These are phyloP conservation scores for Lithobates pipiens DNA, from an alignment of 2,797 vertebrate genomes.

Conservation along the genomic window DNA sequence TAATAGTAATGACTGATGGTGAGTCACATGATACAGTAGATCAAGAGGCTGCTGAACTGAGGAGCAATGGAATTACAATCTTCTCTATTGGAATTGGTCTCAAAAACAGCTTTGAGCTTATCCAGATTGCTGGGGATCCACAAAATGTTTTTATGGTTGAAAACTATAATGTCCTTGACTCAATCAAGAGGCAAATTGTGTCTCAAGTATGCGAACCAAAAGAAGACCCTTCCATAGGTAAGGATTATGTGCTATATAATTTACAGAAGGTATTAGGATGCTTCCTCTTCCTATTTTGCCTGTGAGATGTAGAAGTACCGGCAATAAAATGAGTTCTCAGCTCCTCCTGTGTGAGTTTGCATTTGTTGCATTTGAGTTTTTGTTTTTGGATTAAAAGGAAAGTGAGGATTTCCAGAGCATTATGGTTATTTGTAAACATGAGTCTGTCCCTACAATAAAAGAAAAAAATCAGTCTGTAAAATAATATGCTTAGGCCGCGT, in stretches of 20 bases:
- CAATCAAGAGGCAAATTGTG: conserved; percentile 71
- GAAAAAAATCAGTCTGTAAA: background rate
- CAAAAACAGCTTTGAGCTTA: conserved; percentile 71
- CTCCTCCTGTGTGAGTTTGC: too few relatives aligned
- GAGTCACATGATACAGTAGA: conserved; percentile 73
- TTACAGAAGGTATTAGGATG: too few relatives aligned
- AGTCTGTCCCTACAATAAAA: too few relatives aligned
- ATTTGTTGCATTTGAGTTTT: too few relatives aligned
- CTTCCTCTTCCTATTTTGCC: too few relatives aligned
- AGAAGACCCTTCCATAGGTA: conserved; percentile 32
- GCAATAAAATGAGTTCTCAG: too few relatives aligned
- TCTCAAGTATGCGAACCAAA: conserved; percentile 53
- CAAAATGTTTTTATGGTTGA: conserved; percentile 72
- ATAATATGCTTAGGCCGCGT: background rate
- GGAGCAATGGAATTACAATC: conserved; percentile 70
- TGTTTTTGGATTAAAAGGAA: too few relatives aligned
- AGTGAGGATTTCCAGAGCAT: too few relatives aligned
- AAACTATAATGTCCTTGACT: conserved; percentile 70
- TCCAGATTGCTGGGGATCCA: conserved; percentile 73
- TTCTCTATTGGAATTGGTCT: conserved; percentile 80
- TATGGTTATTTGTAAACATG: too few relatives aligned
- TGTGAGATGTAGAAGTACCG: too few relatives aligned
- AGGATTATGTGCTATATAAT: background rate
- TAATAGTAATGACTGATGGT: conserved; percentile 85
- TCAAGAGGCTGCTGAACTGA: conserved; percentile 70